Conservation (phyloP, 1,140 invertebrate species). For the Telenomus remus region DNA sequence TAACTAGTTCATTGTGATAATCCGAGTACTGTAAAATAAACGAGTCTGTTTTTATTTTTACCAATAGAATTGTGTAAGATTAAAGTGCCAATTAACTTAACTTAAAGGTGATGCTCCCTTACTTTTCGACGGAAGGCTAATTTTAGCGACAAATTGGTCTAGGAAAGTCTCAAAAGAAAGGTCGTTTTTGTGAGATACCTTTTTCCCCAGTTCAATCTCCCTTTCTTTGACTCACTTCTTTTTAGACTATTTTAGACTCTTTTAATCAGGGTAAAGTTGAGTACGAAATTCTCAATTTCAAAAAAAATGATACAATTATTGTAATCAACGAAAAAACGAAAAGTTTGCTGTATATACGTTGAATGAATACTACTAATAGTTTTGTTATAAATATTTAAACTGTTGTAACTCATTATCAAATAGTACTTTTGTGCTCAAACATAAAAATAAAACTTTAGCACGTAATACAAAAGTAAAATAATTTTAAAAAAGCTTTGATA, state of each 20-base stretch:
- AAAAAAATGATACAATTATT: too few relatives aligned
- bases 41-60: constrained; percentile 18
- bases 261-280: too few relatives aligned
- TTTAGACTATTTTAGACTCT: not conserved
- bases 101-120: constrained; percentile 14
- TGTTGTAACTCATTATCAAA: constrained; percentile 26
- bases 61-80: constrained; percentile 25
- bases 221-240: too few relatives aligned
- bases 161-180: not conserved
- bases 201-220: too few relatives aligned
- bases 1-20: constrained; percentile 30
- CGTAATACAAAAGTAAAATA: too few relatives aligned
- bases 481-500: too few relatives aligned
- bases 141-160: constrained; percentile 9
- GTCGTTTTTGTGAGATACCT: too few relatives aligned
- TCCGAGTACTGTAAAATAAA: constrained; percentile 14
- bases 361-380: constrained; percentile 19
- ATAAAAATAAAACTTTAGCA: not conserved
- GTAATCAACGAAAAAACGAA: not conserved
- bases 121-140: constrained; percentile 12
- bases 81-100: constrained; percentile 40
- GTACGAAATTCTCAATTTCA: not conserved
- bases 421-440: constrained; percentile 20
- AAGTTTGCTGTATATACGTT: constrained; percentile 19
- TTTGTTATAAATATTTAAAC: constrained; percentile 25